Evolutionary conservation across 2,113 vertebrate species (phyloP), one percentile per base, ranked within the genome.

Genomic region (Muntiacus muntjak): DNA sequence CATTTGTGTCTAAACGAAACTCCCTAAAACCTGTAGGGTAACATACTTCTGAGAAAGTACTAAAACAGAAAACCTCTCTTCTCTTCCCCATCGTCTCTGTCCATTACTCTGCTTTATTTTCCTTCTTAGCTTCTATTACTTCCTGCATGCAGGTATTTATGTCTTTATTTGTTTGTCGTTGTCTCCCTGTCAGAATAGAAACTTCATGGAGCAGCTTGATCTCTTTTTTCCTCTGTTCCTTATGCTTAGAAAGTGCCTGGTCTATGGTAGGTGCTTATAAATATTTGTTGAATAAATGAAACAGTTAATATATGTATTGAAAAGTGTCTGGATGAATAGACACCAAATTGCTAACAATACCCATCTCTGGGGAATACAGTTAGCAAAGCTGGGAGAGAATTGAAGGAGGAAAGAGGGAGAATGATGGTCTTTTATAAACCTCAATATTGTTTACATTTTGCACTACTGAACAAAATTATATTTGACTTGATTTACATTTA

Each of bases 361-460:
- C 23, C 11, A 71, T 5, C 55, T 81, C 83, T 87, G 14, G 47
- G 71, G 26, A 86, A 67, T 87, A 76, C 6, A 91, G 6, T 60
- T 89, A 91, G 50, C 52, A 89, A 79, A 89, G 15, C 60, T 92
- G 26, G 14, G 26, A 91, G 9, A n/a, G 36, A 85, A 91, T 33
- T 62, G 33, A 78, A 54, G 30, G 40, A 7, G 8, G 14, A 88
- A 88, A 13, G 33, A 71, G 7, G 36, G 52, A 81, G 47, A 62
- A 87, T 33, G 30, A 40, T 87, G 14, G 15, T 71, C 3, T 87
- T 83, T 71, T 93, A 83, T 84, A 62, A 85, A 55, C 14, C 8
- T 85, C 30, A 71, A 57, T 67, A 57, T 54, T 91, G 5, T 95
- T 95, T 94, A 89, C 17, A 92, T 67, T 96, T 93, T 96, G 55